phyloP scores from a whole-genome alignment of 2,113 vertebrate species.

The Geococcyx californianus region DNA sequence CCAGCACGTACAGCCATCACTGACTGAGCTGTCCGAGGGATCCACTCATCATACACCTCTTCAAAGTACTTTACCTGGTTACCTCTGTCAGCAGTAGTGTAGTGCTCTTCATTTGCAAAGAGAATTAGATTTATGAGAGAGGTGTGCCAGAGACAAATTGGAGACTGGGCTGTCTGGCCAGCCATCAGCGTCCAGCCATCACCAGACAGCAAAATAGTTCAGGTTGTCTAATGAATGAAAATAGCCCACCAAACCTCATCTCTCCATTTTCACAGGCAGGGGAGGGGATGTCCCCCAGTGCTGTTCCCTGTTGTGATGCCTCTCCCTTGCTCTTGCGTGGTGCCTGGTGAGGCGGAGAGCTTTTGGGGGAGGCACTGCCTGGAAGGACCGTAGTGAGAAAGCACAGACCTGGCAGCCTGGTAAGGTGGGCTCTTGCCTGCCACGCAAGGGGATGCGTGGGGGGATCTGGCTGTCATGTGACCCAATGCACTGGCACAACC shows the following conservation, averaged over 20 bases:
- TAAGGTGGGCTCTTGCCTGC: background rate
- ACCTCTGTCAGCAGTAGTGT: background rate
- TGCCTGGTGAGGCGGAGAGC: background rate
- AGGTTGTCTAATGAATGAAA: background rate
- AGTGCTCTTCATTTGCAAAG: background rate
- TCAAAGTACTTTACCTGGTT: background rate
- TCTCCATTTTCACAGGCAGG: background rate
- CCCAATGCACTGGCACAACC: background rate
- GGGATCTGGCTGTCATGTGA: background rate
- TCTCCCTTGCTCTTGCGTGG: background rate
- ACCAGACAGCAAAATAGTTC: background rate
- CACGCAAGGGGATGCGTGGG: accelerated
- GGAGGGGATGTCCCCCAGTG: background rate
- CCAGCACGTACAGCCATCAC: background rate
- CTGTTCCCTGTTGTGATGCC: background rate
- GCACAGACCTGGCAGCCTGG: background rate
- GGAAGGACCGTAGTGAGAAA: background rate
- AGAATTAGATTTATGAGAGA: background rate
- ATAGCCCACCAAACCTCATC: background rate
- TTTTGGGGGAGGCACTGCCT: background rate
- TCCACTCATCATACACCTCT: background rate
- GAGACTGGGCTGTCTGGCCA: background rate
- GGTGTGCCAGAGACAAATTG: background rate
- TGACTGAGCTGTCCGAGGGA: background rate
- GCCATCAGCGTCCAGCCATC: background rate